A percentile compares a stretch with the other conserved stretches of the same genome.
Evolutionary conservation across 2,113 vertebrate genomes (phyloP).

Genomic region (Eidolon helvum): DNA sequence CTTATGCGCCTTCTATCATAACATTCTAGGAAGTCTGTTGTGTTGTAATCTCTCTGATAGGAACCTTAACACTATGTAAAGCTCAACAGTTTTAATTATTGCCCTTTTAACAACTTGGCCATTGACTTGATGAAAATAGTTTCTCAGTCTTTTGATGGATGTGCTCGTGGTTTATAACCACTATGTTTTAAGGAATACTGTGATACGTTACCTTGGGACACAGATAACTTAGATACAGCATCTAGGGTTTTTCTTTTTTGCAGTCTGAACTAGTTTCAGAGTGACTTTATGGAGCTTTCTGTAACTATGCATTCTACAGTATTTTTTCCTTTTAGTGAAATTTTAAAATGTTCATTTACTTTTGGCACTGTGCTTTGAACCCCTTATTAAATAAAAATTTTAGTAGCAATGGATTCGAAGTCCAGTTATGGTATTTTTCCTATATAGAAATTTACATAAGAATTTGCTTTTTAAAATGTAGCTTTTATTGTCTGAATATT

Average conservation of each 20-base stretch:
- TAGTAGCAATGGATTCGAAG: slow-evolving; percentile 62
- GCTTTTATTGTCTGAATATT: background rate
- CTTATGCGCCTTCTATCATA: slow-evolving; percentile 37
- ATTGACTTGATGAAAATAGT: slow-evolving; percentile 49
- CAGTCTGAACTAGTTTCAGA: slow-evolving; percentile 11
- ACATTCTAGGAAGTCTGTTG: background rate
- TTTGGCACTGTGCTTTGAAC: slow-evolving; percentile 70
- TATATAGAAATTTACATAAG: slow-evolving; percentile 61
- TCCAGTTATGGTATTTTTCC: slow-evolving; percentile 68
- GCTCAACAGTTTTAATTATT: slow-evolving; percentile 16
- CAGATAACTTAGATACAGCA: background rate
- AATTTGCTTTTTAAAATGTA: slow-evolving; percentile 22
- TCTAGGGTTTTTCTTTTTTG: slow-evolving; percentile 35
- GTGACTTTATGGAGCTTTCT: slow-evolving; percentile 20
- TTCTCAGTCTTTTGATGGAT: slow-evolving; percentile 68
- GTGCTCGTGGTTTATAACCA: slow-evolving; percentile 50
- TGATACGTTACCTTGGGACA: background rate
- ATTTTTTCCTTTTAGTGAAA: slow-evolving; percentile 58
- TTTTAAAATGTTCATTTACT: slow-evolving; percentile 66
- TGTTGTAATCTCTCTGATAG: background rate
- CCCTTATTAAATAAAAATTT: slow-evolving; percentile 69
- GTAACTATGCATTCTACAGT: slow-evolving; percentile 39
- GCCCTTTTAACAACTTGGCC: slow-evolving; percentile 26
- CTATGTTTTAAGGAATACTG: background rate
- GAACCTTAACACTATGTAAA: background rate